Percentiles rank a stretch among this genome's conserved stretches.
These are phyloP conservation scores for Ptiloglossa arizonensis DNA, from an alignment of 1,140 invertebrate species.

Conservation along the genomic window DNA sequence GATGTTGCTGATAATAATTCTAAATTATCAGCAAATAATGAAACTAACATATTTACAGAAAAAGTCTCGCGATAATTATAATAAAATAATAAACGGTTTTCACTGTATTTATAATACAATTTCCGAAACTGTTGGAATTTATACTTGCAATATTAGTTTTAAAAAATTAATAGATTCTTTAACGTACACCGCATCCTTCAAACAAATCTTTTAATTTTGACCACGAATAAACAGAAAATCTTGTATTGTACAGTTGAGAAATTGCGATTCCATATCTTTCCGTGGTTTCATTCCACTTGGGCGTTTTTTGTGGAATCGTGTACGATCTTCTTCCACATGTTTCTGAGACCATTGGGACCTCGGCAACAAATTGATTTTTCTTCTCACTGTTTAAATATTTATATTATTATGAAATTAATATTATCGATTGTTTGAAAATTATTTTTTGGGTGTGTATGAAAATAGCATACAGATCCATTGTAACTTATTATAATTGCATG, in stretches of 20 bases:
- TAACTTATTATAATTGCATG: too few relatives aligned
- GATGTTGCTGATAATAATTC: background rate
- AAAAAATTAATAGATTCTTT: background rate
- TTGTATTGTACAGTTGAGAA: constrained; percentile 36
- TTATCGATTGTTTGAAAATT: too few relatives aligned
- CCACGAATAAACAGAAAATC: constrained; percentile 44
- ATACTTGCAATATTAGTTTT: too few relatives aligned
- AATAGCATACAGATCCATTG: too few relatives aligned
- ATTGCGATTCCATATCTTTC: constrained; percentile 48
- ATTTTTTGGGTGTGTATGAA: too few relatives aligned
- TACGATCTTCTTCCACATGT: background rate
- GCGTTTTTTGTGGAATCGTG: background rate
- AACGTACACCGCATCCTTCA: constrained; percentile 37
- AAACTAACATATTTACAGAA: too few relatives aligned
- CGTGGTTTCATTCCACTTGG: constrained; percentile 48
- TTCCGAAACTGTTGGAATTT: too few relatives aligned
- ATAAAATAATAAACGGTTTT: background rate
- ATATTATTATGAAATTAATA: background rate
- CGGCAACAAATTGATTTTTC: background rate
- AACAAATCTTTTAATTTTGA: constrained; percentile 19
- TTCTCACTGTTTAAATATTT: background rate
- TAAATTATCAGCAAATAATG: too few relatives aligned
- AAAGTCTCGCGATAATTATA: too few relatives aligned
- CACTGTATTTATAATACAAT: too few relatives aligned
- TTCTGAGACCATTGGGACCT: background rate